phyloP scores from a whole-genome alignment of 2,888 invertebrate genomes.

The Hoplodrina ambigua region DNA sequence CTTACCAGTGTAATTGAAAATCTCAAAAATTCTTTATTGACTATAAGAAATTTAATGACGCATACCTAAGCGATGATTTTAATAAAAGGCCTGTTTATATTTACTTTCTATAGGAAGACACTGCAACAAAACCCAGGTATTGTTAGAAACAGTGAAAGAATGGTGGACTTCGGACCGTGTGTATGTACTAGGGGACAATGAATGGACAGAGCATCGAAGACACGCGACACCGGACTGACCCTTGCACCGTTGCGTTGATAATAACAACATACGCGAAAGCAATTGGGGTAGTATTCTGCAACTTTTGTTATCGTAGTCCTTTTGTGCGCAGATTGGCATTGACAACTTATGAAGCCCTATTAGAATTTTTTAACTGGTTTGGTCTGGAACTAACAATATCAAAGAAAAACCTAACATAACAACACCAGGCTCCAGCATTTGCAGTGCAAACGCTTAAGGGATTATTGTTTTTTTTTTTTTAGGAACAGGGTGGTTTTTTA shows the following conservation, averaged over 20 bases:
- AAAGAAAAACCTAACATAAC: too few relatives aligned
- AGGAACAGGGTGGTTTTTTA: too few relatives aligned
- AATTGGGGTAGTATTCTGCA: conserved; percentile 36
- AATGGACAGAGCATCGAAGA: conserved; percentile 59
- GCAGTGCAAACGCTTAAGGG: too few relatives aligned
- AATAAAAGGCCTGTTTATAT: conserved; percentile 47
- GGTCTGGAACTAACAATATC: too few relatives aligned
- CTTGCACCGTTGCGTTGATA: conserved; percentile 58
- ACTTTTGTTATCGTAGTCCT: neutral
- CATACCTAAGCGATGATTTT: neutral
- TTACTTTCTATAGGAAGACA: conserved; percentile 35
- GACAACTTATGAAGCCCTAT: neutral
- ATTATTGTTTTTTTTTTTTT: too few relatives aligned
- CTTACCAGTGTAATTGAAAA: neutral
- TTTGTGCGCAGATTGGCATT: conserved; percentile 4
- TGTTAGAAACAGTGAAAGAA: conserved; percentile 58
- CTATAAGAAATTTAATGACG: neutral
- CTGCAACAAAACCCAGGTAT: conserved; percentile 58
- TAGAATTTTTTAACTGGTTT: neutral
- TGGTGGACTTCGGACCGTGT: conserved; percentile 68
- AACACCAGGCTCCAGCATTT: too few relatives aligned
- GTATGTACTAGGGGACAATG: conserved; percentile 65
- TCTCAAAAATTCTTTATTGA: neutral
- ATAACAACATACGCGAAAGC: conserved; percentile 31
- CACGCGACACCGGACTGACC: conserved; percentile 67